phyloP scores from a whole-genome alignment of 2,888 invertebrate species.

The Helicoverpa assulta region DNA sequence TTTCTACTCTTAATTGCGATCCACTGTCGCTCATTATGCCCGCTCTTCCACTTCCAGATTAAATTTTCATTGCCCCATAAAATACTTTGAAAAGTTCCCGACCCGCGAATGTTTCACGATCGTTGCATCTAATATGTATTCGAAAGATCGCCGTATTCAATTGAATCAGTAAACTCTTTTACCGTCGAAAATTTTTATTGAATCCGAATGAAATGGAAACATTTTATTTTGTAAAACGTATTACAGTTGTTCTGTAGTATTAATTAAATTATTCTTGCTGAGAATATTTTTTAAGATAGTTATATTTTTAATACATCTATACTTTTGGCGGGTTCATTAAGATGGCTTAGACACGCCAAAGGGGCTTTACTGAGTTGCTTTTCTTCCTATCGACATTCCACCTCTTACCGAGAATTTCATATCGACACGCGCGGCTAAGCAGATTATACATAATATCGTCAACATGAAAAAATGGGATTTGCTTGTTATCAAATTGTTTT shows the following conservation, averaged over 20 bases:
- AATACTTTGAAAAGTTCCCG: constrained; percentile 65
- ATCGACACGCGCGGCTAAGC: constrained; percentile 31
- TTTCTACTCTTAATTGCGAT: constrained; percentile 70
- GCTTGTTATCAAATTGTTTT: constrained; percentile 25
- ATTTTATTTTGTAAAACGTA: constrained; percentile 14
- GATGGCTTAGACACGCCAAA: constrained; percentile 67
- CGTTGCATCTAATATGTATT: constrained; percentile 46
- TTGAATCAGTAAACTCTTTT: constrained; percentile 29
- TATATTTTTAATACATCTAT: constrained; percentile 37
- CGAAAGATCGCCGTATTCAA: constrained; percentile 38
- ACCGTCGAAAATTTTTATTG: constrained; percentile 27
- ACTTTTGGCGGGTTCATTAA: constrained; percentile 77
- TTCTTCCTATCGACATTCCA: constrained; percentile 69
- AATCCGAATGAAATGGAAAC: constrained; percentile 26
- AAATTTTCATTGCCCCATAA: constrained; percentile 69
- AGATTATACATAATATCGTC: constrained; percentile 34
- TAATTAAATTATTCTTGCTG: not conserved
- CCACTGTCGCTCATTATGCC: constrained; percentile 70
- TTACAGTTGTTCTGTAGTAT: constrained; percentile 2
- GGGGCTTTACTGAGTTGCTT: constrained; percentile 67
- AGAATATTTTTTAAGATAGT: not conserved
- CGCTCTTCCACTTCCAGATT: constrained; percentile 59
- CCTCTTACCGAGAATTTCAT: constrained; percentile 32
- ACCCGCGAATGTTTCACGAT: constrained; percentile 52
- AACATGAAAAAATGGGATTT: constrained; percentile 44